Evolutionary conservation across 1,140 invertebrate genomes (phyloP).

Genomic region (Asbolus verrucosus): DNA sequence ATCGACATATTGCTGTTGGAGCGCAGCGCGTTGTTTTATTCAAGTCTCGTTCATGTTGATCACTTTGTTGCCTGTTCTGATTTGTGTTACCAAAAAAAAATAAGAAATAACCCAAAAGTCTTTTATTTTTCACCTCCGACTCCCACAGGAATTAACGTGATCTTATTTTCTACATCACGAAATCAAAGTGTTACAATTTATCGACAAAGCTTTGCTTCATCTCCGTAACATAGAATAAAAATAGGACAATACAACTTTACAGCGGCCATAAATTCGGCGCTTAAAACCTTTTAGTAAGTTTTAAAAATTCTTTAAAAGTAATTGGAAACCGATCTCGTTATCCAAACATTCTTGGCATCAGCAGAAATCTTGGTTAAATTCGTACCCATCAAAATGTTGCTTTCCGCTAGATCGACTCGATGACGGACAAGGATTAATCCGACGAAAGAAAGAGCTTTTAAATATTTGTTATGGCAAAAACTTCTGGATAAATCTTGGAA

Average conservation of each 20-base stretch:
- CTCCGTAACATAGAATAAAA: constrained; percentile 14
- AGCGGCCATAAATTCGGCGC: constrained; percentile 12
- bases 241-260: constrained; percentile 27
- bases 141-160: background rate
- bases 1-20: constrained; percentile 14
- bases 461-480: constrained; percentile 17
- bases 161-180: background rate
- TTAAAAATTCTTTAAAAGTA: constrained; percentile 34
- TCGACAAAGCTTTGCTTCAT: constrained; percentile 5
- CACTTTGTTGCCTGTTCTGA: constrained; percentile 46
- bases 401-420: background rate
- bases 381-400: constrained; percentile 13
- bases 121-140: background rate
- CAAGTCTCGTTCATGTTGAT: constrained; percentile 47
- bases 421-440: constrained; percentile 10
- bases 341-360: constrained; percentile 19
- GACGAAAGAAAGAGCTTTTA: constrained; percentile 8
- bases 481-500: background rate
- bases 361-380: constrained; percentile 24
- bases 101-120: constrained; percentile 14
- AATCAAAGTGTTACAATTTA: constrained; percentile 25
- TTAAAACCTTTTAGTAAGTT: constrained; percentile 24
- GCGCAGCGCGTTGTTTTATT: constrained; percentile 39
- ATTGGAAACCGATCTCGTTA: constrained; percentile 44
- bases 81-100: constrained; percentile 47